Percentiles rank a stretch among this genome's conserved stretches.
phyloP scores from a whole-genome alignment of 1,140 invertebrate species.

The Lordiphosa mommai region DNA sequence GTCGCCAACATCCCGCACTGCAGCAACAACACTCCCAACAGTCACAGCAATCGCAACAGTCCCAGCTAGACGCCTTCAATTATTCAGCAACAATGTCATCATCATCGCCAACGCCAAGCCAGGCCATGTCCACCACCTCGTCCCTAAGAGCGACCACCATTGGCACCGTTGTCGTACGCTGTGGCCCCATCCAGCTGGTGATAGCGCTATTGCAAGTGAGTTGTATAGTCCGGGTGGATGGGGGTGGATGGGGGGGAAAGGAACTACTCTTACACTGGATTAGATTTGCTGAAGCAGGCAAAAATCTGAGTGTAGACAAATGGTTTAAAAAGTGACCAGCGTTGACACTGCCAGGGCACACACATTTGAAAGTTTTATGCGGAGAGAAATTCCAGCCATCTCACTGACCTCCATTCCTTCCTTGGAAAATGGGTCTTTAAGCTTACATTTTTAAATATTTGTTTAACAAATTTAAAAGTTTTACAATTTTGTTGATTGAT shows the following conservation, averaged over 20 bases:
- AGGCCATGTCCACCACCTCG: conserved; percentile 39
- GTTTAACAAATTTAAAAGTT: no score
- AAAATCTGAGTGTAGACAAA: conserved; percentile 11
- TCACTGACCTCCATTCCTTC: no score
- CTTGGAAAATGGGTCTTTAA: no score
- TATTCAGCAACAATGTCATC: conserved; percentile 77
- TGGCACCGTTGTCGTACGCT: conserved; percentile 94
- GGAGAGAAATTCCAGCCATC: no score
- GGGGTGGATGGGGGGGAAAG: no score
- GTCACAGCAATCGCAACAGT: conserved; percentile 34
- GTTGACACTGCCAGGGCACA: no score
- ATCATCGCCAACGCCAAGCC: conserved; percentile 73
- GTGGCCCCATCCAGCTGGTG: conserved; percentile 91
- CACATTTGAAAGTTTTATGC: no score
- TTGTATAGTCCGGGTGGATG: conserved; percentile 45
- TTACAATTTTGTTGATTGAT: no score
- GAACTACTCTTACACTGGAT: no score
- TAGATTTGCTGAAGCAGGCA: background rate
- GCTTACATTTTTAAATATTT: no score
- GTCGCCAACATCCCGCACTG: conserved; percentile 38
- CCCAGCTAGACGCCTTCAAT: conserved; percentile 73
- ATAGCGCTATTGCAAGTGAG: conserved; percentile 94
- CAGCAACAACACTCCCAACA: conserved; percentile 36
- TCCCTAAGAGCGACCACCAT: conserved; percentile 86
- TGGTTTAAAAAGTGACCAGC: conserved; percentile 11